phyloP scores from a whole-genome alignment of 1,140 invertebrate genomes.

The Centruroides vittatus region DNA sequence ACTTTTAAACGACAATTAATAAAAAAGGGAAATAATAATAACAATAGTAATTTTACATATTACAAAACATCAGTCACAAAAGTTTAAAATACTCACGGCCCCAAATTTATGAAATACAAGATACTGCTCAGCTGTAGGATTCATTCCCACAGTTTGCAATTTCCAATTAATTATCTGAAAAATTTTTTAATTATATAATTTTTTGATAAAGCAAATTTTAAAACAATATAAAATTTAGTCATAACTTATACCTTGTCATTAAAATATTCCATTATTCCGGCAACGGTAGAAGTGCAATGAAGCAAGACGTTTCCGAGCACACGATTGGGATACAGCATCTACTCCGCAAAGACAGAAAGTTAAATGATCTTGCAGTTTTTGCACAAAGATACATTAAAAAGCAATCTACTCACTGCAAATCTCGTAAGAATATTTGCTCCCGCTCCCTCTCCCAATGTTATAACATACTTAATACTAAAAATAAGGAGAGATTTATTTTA shows the following conservation, averaged over 20 bases:
- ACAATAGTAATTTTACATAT: too few species aligned
- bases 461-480: conserved; percentile 13
- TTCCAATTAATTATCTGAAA: conserved; percentile 24
- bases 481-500: not conserved
- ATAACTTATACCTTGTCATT: conserved; percentile 38
- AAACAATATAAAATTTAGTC: too few species aligned
- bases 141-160: conserved; percentile 26
- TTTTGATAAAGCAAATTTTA: too few species aligned
- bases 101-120: conserved; percentile 39
- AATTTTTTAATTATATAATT: not conserved
- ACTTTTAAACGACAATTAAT: too few species aligned
- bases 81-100: conserved; percentile 23
- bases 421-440: conserved; percentile 18
- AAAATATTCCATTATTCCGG: conserved; percentile 37
- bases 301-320: conserved; percentile 35
- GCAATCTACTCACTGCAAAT: conserved; percentile 13
- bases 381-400: too few species aligned
- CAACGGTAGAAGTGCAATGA: conserved; percentile 37
- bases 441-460: conserved; percentile 18
- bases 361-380: too few species aligned
- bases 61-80: too few species aligned
- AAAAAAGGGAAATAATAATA: too few species aligned
- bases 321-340: conserved; percentile 29
- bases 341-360: conserved; percentile 1
- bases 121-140: conserved; percentile 28